Evolutionary conservation across 2,888 invertebrate genomes (phyloP), one percentile per base, ranked within the genome.

Genomic region (Limnephilus lunatus): DNA sequence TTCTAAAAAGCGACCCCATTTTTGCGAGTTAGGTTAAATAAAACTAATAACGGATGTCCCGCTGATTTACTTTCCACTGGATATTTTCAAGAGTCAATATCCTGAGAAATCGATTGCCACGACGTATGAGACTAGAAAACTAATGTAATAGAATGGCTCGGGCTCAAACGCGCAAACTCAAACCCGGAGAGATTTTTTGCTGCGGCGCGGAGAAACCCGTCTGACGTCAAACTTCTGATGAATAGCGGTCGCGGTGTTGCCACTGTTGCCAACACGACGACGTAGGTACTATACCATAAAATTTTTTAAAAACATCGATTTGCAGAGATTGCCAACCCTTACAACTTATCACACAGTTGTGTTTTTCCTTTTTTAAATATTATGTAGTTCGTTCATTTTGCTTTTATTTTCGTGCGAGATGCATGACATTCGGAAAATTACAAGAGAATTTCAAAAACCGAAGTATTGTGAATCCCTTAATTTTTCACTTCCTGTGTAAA

Each of bases 1-100:
- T 99, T 94, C 99, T 97, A 96, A 99, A 99, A 95, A 99, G 97
- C 95, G 98, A 98, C 95, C 98, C 98, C 98, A 98, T 98, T 94
- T 95, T 95, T 93, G 94, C 94, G n/a, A 25, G 30, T 85, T 48
- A 30, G 68, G 68, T 68, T 31, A 68, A 83, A 83, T 19, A 83
- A 19, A 83, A 32, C 35, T 83, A 44, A 39, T n/a, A 87, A 87
- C 31, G 32, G 80, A 81, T 80, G 81, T 15, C 19, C 39, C 80
- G 14, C 94, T 93, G 19, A 94, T 94, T 25, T 19, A 35, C 35
- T 32, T 83, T 32, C 35, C 9, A 68, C 12, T 31, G 5, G 53
- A 53, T 53, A 44, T 44, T 39, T 48, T 68, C 31, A 31, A 19
- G 53, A 48, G 15, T 7, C 53, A 87, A 31, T 53, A 19, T 39